These are phyloP conservation scores for Sylvicapra grimmia DNA, from an alignment of 2,113 vertebrate species.

Conservation along the genomic window DNA sequence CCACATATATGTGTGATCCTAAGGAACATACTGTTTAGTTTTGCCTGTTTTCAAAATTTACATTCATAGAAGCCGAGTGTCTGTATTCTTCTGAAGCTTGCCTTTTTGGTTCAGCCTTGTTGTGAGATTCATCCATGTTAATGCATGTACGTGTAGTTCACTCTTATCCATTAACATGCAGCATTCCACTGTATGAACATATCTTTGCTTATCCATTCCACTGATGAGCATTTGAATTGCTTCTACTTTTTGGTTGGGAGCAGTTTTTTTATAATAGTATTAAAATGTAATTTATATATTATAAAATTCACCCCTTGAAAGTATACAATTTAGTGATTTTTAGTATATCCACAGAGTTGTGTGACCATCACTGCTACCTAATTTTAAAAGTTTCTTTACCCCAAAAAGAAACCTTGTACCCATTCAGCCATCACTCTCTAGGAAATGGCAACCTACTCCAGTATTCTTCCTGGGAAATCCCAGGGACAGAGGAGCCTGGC, in stretches of 20 bases:
- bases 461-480: neutral
- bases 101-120: neutral
- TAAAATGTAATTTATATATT: neutral
- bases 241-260: neutral
- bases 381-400: neutral
- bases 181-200: neutral
- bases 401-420: neutral
- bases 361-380: neutral
- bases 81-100: neutral
- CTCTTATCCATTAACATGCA: neutral
- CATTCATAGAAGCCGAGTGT: neutral
- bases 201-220: neutral
- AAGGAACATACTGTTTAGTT: neutral
- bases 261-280: neutral
- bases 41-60: neutral
- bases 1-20: neutral
- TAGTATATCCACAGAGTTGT: neutral
- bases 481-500: neutral
- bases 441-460: neutral
- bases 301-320: neutral
- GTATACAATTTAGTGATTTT: neutral
- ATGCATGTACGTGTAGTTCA: neutral
- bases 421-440: neutral
- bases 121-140: neutral
- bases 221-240: neutral